phyloP scores from a whole-genome alignment of 2,113 vertebrate genomes.

The Oryzias celebensis region DNA sequence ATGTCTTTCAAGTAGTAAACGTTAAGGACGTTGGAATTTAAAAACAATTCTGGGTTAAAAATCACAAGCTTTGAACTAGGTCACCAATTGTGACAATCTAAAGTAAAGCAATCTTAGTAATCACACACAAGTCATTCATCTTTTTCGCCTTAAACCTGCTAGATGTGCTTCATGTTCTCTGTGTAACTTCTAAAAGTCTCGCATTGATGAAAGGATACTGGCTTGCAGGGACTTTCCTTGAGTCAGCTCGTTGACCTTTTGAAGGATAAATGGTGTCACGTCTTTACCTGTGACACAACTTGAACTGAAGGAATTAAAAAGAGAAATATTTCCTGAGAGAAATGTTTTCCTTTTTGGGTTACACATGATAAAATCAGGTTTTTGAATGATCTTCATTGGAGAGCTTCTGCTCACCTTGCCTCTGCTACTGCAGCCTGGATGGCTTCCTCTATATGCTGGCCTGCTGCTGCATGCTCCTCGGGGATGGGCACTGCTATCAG shows the following conservation, averaged over 20 bases:
- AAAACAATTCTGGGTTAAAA: not conserved
- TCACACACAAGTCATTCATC: too few relatives aligned
- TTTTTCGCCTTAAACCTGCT: not conserved
- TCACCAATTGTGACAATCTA: not conserved
- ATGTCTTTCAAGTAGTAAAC: conserved; percentile 75
- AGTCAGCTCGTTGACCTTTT: conserved; percentile 81
- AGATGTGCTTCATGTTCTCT: conserved; percentile 6
- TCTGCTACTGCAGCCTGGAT: conserved; percentile 80
- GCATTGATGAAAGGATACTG: conserved; percentile 82
- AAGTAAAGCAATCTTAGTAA: not conserved
- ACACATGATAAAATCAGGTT: not conserved
- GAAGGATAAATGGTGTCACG: conserved; percentile 86
- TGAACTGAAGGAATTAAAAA: conserved; percentile 60
- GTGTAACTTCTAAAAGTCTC: not conserved
- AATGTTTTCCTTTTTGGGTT: too few relatives aligned
- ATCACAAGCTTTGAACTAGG: not conserved
- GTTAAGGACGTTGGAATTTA: conserved; percentile 31
- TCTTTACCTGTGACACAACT: conserved; percentile 81
- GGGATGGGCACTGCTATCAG: conserved; percentile 88
- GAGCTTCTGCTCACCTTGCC: conserved; percentile 71
- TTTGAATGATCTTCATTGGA: too few relatives aligned
- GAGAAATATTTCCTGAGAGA: not conserved
- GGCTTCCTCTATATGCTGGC: conserved; percentile 80
- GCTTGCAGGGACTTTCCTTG: conserved; percentile 82
- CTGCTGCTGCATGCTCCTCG: conserved; percentile 73